A percentile compares a stretch with the other conserved stretches of the same genome.
Conservation (phyloP, 2,888 invertebrate species). For the Mechanitis messenoides region DNA sequence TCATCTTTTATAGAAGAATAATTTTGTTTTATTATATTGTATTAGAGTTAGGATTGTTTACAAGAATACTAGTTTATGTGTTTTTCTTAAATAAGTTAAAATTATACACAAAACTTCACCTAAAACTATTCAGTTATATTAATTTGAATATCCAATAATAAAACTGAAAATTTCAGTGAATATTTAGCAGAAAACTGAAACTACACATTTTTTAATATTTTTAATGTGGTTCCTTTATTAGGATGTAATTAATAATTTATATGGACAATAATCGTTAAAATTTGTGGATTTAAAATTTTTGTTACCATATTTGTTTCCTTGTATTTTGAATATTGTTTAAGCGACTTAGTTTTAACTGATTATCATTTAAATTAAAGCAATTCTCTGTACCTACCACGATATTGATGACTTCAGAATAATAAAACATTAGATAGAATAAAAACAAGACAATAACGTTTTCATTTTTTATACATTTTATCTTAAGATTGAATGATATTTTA, state of each 20-base stretch:
- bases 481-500: neutral
- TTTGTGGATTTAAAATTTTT: slow-evolving; percentile 34
- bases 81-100: no score
- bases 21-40: no score
- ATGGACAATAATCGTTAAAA: slow-evolving; percentile 36
- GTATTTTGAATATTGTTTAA: slow-evolving; percentile 11
- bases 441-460: neutral
- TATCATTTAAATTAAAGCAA: slow-evolving; percentile 8
- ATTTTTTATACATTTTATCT: no score
- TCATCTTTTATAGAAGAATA: no score
- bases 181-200: no score
- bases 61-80: no score
- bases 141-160: no score
- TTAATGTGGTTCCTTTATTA: slow-evolving; percentile 21
- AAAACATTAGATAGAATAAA: neutral
- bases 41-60: no score
- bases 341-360: slow-evolving; percentile 10
- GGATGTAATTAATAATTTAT: slow-evolving; percentile 26
- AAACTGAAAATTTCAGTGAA: no score
- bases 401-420: neutral
- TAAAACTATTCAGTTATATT: no score
- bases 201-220: slow-evolving; percentile 7
- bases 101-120: no score
- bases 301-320: slow-evolving; percentile 33
- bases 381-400: neutral